Percentiles rank a stretch among this genome's conserved stretches.
phyloP scores from a whole-genome alignment of 2,888 invertebrate genomes.

The Achlya flavicornis region DNA sequence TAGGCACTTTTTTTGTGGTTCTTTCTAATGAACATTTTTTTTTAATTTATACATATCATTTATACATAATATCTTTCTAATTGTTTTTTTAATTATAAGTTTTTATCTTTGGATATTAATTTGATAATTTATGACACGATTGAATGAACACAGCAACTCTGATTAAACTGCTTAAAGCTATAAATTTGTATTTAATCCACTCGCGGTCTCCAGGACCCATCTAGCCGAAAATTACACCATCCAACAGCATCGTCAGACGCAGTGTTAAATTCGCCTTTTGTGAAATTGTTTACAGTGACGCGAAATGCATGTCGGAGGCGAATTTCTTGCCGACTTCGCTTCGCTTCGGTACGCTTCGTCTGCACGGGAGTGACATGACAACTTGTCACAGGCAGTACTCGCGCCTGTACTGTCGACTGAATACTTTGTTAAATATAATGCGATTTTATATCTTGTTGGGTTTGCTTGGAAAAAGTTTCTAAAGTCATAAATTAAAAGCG shows the following conservation, averaged over 20 bases:
- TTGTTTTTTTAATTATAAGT: too few species aligned
- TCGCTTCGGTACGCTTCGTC: slow-evolving; percentile 26
- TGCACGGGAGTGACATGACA: slow-evolving; percentile 53
- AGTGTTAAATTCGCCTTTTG: slow-evolving; percentile 16
- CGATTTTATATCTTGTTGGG: not conserved
- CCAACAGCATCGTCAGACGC: slow-evolving; percentile 14
- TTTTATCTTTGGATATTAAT: too few species aligned
- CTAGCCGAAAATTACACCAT: slow-evolving; percentile 5
- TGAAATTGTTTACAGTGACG: slow-evolving; percentile 23
- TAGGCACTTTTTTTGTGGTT: too few species aligned
- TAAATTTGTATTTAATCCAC: not conserved
- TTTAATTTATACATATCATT: too few species aligned
- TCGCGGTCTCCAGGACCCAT: slow-evolving; percentile 1
- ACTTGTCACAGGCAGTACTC: slow-evolving; percentile 51
- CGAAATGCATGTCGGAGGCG: slow-evolving; percentile 16
- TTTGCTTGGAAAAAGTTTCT: not conserved
- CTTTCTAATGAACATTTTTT: too few species aligned
- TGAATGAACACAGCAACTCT: too few species aligned
- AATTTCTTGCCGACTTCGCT: slow-evolving; percentile 21
- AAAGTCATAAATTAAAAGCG: not conserved
- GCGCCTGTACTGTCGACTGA: slow-evolving; percentile 25
- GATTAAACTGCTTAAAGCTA: too few species aligned
- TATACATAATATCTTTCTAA: too few species aligned
- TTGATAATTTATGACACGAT: too few species aligned
- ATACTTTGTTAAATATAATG: slow-evolving; percentile 1